Percentiles rank a stretch among this genome's conserved stretches.
These are phyloP conservation scores for Microctenopoma steveboyesi DNA, from an alignment of 2,797 vertebrate species.

Conservation along the genomic window DNA sequence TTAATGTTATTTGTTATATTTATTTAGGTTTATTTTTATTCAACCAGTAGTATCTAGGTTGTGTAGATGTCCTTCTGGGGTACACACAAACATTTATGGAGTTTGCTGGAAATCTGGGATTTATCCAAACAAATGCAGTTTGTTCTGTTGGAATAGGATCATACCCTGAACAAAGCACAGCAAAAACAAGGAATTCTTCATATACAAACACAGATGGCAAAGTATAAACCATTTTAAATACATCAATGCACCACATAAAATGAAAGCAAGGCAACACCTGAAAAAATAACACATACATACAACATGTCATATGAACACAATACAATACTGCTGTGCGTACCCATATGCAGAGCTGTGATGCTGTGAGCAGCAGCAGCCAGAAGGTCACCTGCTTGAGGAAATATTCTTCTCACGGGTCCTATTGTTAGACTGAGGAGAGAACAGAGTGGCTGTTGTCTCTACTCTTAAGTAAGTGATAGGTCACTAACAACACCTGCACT, in stretches of 20 bases:
- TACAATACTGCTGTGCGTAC: too few relatives aligned
- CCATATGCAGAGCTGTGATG: neutral
- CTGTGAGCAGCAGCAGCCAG: neutral
- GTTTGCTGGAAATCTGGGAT: neutral
- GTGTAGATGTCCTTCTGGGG: neutral
- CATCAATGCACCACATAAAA: neutral
- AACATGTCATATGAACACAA: neutral
- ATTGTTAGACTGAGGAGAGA: neutral
- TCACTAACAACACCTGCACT: constrained; percentile 11
- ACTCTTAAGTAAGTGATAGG: constrained; percentile 24
- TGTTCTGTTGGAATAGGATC: neutral
- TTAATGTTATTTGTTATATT: neutral
- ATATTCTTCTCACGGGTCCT: constrained; percentile 7
- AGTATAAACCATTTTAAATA: too few relatives aligned
- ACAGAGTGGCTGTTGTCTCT: neutral
- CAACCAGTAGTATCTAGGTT: neutral
- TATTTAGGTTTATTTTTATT: constrained; percentile 4
- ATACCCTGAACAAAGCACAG: too few relatives aligned
- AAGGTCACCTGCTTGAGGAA: constrained; percentile 19
- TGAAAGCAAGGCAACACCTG: neutral
- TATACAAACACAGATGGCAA: neutral
- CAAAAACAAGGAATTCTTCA: neutral
- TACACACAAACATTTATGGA: neutral
- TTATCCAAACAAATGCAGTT: neutral
- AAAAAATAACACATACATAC: constrained; percentile 1